Evolutionary conservation across 2,797 vertebrate species (phyloP).

Genomic region (Erpetoichthys calabaricus): DNA sequence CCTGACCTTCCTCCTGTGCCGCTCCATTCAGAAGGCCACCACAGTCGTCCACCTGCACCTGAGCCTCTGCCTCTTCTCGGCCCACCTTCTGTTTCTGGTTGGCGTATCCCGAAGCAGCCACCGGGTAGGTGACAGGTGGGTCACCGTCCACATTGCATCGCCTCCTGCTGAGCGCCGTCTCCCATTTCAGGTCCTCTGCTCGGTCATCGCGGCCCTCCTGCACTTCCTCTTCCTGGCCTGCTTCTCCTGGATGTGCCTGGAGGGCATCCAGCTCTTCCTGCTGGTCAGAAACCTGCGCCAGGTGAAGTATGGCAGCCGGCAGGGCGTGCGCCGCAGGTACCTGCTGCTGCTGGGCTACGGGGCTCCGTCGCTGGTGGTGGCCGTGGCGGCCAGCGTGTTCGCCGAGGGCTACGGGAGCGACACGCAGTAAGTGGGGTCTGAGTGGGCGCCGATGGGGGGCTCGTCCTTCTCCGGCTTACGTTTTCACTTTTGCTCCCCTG

Average conservation of each 20-base stretch:
- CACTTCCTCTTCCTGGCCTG: slow-evolving; percentile 21
- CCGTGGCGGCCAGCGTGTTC: slow-evolving; percentile 11
- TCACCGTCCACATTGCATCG: neutral
- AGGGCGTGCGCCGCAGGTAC: slow-evolving; percentile 9
- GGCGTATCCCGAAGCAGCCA: slow-evolving; percentile 6
- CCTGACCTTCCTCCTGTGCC: neutral
- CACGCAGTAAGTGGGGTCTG: neutral
- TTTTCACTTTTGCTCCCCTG: neutral
- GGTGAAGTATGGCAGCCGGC: slow-evolving; percentile 7
- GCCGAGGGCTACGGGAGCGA: slow-evolving; percentile 12
- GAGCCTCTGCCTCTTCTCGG: slow-evolving; percentile 15
- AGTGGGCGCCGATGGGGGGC: neutral
- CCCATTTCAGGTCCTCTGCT: slow-evolving; percentile 8
- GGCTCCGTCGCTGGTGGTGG: slow-evolving; percentile 15
- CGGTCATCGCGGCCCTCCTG: slow-evolving; percentile 15
- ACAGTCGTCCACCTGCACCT: slow-evolving; percentile 15
- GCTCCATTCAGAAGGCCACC: slow-evolving; percentile 3
- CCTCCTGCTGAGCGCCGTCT: neutral
- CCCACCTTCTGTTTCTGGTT: slow-evolving; percentile 12
- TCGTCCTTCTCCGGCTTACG: neutral
- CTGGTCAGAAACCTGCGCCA: slow-evolving; percentile 18
- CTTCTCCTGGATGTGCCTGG: slow-evolving; percentile 26
- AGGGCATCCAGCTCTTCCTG: slow-evolving; percentile 21
- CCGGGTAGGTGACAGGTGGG: slow-evolving; percentile 8
- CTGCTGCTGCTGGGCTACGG: slow-evolving; percentile 18